Evolutionary conservation across 1,140 invertebrate species (phyloP).

Genomic region (Wasmannia auropunctata): DNA sequence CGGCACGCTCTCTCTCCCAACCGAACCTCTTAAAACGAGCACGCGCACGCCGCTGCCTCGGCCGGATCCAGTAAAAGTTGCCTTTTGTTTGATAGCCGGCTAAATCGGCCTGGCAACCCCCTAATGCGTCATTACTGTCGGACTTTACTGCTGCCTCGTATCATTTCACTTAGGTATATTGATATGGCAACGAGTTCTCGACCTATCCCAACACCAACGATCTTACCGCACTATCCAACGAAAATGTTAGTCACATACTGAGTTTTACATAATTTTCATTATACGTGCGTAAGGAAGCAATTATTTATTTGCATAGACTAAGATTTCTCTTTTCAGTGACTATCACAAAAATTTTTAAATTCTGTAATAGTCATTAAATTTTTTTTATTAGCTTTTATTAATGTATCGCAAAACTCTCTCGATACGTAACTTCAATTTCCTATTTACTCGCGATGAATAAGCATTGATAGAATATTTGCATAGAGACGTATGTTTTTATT

Average conservation of each 20-base stretch:
- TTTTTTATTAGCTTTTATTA: too few species aligned
- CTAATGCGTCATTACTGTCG: conserved; percentile 86
- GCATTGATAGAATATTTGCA: neutral
- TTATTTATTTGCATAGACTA: neutral
- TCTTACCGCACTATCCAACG: conserved; percentile 56
- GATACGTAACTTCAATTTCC: neutral
- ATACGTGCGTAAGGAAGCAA: neutral
- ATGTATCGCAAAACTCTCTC: neutral
- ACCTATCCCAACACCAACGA: conserved; percentile 77
- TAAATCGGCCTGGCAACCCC: conserved; percentile 85
- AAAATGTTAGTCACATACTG: conserved; percentile 51
- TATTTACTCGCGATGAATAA: neutral
- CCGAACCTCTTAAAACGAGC: conserved; percentile 79
- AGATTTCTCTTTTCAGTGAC: neutral
- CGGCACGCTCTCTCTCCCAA: conserved; percentile 72
- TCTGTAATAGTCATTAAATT: too few species aligned
- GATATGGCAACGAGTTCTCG: conserved; percentile 86
- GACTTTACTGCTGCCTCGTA: conserved; percentile 85
- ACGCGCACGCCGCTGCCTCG: conserved; percentile 63
- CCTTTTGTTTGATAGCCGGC: conserved; percentile 85
- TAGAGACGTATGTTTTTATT: neutral
- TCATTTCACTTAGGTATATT: conserved; percentile 87
- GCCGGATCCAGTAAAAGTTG: conserved; percentile 84
- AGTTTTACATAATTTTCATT: conserved; percentile 28
- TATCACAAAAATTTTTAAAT: neutral